These are phyloP conservation scores for Zaprionus camerounensis DNA, from an alignment of 1,140 invertebrate genomes.

Conservation along the genomic window DNA sequence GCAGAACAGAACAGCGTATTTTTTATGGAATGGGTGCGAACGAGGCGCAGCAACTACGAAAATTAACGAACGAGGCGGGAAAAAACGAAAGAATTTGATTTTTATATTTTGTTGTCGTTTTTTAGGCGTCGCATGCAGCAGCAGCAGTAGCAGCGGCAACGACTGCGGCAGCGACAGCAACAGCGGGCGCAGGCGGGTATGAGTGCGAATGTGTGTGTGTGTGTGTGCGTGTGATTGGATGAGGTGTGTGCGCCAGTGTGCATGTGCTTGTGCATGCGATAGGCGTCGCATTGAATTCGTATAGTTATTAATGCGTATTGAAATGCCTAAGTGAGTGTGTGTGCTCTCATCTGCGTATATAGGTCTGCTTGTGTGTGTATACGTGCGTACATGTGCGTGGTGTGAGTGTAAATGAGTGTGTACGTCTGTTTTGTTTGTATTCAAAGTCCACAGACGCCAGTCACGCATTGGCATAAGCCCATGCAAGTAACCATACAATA, in stretches of 20 bases:
- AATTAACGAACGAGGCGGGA: slow-evolving; percentile 70
- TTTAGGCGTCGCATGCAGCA: slow-evolving; percentile 73
- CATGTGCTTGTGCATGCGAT: slow-evolving; percentile 34
- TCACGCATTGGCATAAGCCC: slow-evolving; percentile 77
- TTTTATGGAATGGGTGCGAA: slow-evolving; percentile 37
- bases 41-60: slow-evolving; percentile 53
- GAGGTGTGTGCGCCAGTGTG: slow-evolving; percentile 13
- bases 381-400: slow-evolving; percentile 40
- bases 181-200: slow-evolving; percentile 6
- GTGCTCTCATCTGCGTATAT: slow-evolving; percentile 16
- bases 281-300: slow-evolving; percentile 77
- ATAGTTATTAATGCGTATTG: slow-evolving; percentile 81
- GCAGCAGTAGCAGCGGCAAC: slow-evolving; percentile 29
- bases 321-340: slow-evolving; percentile 58
- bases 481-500: slow-evolving; percentile 59
- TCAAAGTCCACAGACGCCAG: slow-evolving; percentile 79
- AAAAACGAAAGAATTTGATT: slow-evolving; percentile 72
- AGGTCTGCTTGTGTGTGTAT: slow-evolving; percentile 31
- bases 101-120: slow-evolving; percentile 79
- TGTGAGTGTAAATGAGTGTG: slow-evolving; percentile 34
- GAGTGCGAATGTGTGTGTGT: slow-evolving; percentile 18
- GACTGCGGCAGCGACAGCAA: slow-evolving; percentile 10
- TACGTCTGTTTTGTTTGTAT: slow-evolving; percentile 75
- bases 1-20: background rate
- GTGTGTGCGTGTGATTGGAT: slow-evolving; percentile 28